Conservation (phyloP, 2,888 invertebrate species). For the Gortyna flavago region DNA sequence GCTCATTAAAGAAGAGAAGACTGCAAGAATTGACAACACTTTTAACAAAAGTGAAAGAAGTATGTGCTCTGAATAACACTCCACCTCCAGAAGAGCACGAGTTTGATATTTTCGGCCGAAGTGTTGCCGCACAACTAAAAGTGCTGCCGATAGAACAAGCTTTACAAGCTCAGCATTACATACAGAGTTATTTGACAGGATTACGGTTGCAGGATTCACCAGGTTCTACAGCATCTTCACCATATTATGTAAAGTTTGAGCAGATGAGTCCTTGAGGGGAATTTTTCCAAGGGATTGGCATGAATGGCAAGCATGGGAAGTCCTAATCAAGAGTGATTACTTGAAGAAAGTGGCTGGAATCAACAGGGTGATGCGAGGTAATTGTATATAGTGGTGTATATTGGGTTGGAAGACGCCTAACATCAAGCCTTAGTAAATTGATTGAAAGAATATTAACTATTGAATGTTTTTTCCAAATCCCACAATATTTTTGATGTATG, state of each 20-base stretch:
- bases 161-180: slow-evolving; percentile 54
- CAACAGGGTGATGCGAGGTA: background rate
- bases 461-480: background rate
- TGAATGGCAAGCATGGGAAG: background rate
- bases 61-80: slow-evolving; percentile 12
- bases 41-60: slow-evolving; percentile 43
- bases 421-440: background rate
- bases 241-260: slow-evolving; percentile 25
- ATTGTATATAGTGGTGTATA: background rate
- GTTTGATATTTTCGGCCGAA: slow-evolving; percentile 54
- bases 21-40: slow-evolving; percentile 33
- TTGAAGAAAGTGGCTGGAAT: slow-evolving; percentile 10
- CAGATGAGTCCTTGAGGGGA: slow-evolving; percentile 31
- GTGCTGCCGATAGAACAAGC: slow-evolving; percentile 41
- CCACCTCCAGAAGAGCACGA: slow-evolving; percentile 41
- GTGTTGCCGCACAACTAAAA: slow-evolving; percentile 55
- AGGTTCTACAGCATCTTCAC: slow-evolving; percentile 15
- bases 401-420: background rate
- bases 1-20: slow-evolving; percentile 23
- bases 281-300: background rate
- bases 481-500: background rate
- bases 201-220: slow-evolving; percentile 42
- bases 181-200: slow-evolving; percentile 54
- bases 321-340: background rate
- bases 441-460: background rate